Conservation (phyloP, 2,113 vertebrate genomes). For the Syngnathus scovelli region DNA sequence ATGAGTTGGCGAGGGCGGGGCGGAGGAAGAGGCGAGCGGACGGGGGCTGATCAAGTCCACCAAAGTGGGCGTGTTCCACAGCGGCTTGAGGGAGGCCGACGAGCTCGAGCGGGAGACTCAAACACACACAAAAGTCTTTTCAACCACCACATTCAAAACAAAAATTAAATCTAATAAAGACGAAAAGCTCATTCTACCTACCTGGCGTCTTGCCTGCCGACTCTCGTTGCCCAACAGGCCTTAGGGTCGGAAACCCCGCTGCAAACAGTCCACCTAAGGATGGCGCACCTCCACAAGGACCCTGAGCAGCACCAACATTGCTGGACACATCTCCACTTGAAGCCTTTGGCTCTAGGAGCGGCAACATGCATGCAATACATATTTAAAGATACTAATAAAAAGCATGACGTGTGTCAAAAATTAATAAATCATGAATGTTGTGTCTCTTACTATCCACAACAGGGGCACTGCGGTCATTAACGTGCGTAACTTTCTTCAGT, state of each 20-base stretch:
- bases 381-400: not conserved
- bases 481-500: constrained; percentile 81
- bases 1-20: constrained; percentile 63
- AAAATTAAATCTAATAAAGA: not conserved
- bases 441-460: constrained; percentile 79
- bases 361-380: not conserved
- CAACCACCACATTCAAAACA: constrained; percentile 1
- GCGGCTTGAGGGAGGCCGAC: constrained; percentile 64
- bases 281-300: constrained; percentile 57
- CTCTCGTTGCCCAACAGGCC: constrained; percentile 84
- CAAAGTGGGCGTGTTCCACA: constrained; percentile 59
- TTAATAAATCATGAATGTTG: not conserved
- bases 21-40: constrained; percentile 52
- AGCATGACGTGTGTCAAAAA: not conserved
- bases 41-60: constrained; percentile 42
- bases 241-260: constrained; percentile 88
- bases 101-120: constrained; percentile 70
- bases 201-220: constrained; percentile 60
- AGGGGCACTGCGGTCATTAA: constrained; percentile 88
- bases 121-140: constrained; percentile 13
- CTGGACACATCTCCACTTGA: constrained; percentile 60
- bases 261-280: constrained; percentile 86
- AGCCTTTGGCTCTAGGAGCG: constrained; percentile 71
- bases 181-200: constrained; percentile 34
- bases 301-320: constrained; percentile 43